Conservation (phyloP, 2,888 invertebrate species). For the Diarsia rubi region DNA sequence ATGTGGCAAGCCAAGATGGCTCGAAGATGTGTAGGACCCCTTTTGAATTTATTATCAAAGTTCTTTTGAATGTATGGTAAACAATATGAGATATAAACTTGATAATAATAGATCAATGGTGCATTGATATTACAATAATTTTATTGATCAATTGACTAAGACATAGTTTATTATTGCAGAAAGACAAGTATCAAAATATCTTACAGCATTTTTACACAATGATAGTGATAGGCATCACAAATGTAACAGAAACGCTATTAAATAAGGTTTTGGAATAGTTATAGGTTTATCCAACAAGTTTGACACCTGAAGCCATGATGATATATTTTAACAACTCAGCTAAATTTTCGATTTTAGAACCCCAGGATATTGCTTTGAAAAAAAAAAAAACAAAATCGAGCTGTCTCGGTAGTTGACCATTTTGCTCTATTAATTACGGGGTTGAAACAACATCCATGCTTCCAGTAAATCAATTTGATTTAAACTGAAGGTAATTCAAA, state of each 20-base stretch:
- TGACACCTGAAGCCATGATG: no score
- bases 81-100: not conserved
- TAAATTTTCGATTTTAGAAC: no score
- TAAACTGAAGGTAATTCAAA: no score
- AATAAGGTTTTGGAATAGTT: not conserved
- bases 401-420: no score
- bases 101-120: not conserved
- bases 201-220: conserved; percentile 2
- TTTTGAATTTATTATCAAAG: conserved; percentile 3
- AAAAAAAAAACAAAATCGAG: no score
- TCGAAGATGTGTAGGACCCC: not conserved
- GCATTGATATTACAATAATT: not conserved
- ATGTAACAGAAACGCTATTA: not conserved
- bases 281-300: not conserved
- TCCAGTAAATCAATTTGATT: no score
- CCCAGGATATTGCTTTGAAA: no score
- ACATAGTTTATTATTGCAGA: not conserved
- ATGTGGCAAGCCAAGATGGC: not conserved
- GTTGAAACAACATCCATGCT: no score
- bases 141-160: not conserved
- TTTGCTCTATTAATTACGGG: no score
- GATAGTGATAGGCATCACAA: conserved; percentile 2
- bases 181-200: conserved; percentile 1
- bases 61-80: not conserved
- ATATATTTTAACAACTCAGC: no score